phyloP scores from a whole-genome alignment of 2,888 invertebrate species.

The Portevinia maculata region DNA sequence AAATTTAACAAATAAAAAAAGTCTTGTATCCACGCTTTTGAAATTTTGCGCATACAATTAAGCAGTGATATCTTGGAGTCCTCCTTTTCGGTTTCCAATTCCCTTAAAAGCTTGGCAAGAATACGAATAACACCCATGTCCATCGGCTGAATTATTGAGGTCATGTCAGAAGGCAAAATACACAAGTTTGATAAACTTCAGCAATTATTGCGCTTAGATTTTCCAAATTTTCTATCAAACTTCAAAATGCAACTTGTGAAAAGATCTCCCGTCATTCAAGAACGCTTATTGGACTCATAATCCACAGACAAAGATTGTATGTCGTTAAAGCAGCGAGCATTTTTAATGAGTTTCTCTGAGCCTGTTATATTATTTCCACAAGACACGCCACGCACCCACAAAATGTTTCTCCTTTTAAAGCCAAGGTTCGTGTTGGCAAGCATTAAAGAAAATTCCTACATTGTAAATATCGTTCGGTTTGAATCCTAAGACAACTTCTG shows the following conservation, averaged over 20 bases:
- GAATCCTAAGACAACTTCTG: not conserved
- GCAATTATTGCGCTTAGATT: constrained; percentile 18
- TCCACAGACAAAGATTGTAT: not conserved
- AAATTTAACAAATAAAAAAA: too few species aligned
- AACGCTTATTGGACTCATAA: constrained; percentile 9
- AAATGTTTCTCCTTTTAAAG: constrained; percentile 14
- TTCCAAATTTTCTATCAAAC: constrained; percentile 19
- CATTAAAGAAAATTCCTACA: not conserved
- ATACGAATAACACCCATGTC: constrained; percentile 20
- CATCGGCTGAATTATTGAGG: constrained; percentile 32
- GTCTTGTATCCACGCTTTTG: constrained; percentile 29
- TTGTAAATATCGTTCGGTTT: not conserved
- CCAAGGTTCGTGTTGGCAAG: too few species aligned
- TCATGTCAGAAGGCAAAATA: too few species aligned
- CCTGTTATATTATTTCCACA: constrained; percentile 15
- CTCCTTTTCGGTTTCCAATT: too few species aligned
- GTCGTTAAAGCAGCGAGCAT: constrained; percentile 2
- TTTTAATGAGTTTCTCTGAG: constrained; percentile 17
- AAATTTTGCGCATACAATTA: constrained; percentile 24
- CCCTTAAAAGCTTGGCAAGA: constrained; percentile 8
- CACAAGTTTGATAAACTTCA: constrained; percentile 23
- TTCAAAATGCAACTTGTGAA: constrained; percentile 14
- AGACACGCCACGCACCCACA: constrained; percentile 17
- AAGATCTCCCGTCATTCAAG: constrained; percentile 15
- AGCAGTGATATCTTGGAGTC: not conserved